Conservation (phyloP, 1,140 invertebrate genomes). For the Drosophila subpulchrella region DNA sequence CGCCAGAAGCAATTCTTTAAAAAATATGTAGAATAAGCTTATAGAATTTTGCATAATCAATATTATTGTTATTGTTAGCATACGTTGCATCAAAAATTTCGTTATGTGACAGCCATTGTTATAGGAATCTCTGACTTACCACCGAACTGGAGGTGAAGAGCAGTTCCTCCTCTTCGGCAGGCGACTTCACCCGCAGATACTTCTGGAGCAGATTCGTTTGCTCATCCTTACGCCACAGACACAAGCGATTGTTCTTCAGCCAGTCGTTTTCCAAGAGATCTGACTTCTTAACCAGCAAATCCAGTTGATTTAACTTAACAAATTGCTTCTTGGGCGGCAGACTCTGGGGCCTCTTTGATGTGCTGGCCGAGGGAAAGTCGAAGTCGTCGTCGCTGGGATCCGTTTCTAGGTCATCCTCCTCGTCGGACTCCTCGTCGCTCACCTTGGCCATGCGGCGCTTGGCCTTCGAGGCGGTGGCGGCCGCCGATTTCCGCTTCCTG, state of each 20-base stretch:
- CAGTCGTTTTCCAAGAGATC: slow-evolving; percentile 64
- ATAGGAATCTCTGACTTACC: slow-evolving; percentile 46
- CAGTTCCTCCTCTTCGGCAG: slow-evolving; percentile 58
- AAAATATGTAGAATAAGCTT: no score
- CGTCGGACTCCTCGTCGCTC: slow-evolving; percentile 61
- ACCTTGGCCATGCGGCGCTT: slow-evolving; percentile 61
- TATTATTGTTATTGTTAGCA: neutral
- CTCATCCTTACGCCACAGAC: slow-evolving; percentile 78
- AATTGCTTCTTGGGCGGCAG: slow-evolving; percentile 78
- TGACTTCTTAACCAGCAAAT: slow-evolving; percentile 70
- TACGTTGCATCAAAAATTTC: neutral
- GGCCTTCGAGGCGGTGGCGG: slow-evolving; percentile 43
- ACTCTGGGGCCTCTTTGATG: slow-evolving; percentile 48
- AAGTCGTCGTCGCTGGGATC: slow-evolving; percentile 65
- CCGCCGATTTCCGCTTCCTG: slow-evolving; percentile 63
- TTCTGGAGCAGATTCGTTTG: slow-evolving; percentile 77
- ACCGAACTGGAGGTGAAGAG: slow-evolving; percentile 81
- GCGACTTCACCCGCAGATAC: slow-evolving; percentile 73
- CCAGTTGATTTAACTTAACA: slow-evolving; percentile 48
- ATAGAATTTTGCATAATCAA: neutral
- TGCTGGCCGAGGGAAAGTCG: slow-evolving; percentile 53
- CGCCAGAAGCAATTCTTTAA: no score
- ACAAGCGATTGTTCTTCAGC: slow-evolving; percentile 68
- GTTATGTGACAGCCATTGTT: neutral
- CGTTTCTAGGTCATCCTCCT: slow-evolving; percentile 57